Percentiles rank a stretch among this genome's conserved stretches.
Conservation (phyloP, 2,888 invertebrate genomes). For the Lasioglossum oenotherae region DNA sequence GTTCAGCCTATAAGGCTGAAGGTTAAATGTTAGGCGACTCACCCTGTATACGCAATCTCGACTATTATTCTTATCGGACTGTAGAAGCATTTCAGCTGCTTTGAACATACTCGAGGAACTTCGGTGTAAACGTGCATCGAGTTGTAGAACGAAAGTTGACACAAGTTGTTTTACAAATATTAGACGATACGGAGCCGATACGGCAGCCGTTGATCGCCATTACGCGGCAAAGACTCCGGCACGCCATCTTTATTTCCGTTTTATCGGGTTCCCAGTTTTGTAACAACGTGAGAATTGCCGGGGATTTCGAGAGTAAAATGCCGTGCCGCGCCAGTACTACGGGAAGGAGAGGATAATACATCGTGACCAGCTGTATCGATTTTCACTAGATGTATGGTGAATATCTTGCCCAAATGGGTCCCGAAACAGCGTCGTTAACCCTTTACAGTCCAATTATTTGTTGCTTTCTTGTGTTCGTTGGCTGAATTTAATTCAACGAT, state of each 20-base stretch:
- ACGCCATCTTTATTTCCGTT: not conserved
- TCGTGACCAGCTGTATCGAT: constrained; percentile 47
- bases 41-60: too few relatives aligned
- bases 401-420: constrained; percentile 13
- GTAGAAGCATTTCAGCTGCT: not conserved
- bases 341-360: constrained; percentile 49
- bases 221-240: not conserved
- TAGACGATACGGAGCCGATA: not conserved
- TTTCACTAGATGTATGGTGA: constrained; percentile 29
- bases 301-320: constrained; percentile 38
- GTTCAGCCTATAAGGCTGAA: too few relatives aligned
- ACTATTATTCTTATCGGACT: not conserved
- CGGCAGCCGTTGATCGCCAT: not conserved
- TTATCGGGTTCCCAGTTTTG: constrained; percentile 15
- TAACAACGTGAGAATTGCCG: constrained; percentile 42
- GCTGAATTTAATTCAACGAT: not conserved
- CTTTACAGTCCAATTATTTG: constrained; percentile 31
- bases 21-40: too few relatives aligned
- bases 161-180: constrained; percentile 20
- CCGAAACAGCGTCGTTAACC: constrained; percentile 20
- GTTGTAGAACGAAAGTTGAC: constrained; percentile 3
- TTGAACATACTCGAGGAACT: constrained; percentile 4
- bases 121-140: not conserved
- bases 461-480: not conserved
- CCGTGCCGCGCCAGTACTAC: not conserved